Base-by-base conservation (phyloP, 2,113 vertebrate genomes). In the Oxyruncus cristatus region DNA sequence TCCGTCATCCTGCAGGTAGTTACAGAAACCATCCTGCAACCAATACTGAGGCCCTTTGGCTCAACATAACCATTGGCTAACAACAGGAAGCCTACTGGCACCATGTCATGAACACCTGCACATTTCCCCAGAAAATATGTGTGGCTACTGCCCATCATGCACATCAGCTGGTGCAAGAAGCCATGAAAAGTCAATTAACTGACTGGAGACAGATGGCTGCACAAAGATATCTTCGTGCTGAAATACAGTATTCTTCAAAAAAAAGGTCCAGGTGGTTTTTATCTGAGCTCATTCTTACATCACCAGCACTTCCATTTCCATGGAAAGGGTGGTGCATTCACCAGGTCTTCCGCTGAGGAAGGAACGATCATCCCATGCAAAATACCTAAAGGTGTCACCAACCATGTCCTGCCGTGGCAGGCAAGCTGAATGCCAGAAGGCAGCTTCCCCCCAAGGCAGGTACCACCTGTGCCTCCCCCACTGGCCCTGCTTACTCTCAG, bases 401-500 rank as follows among this genome's bases (percentile, higher is more conserved):
- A 8, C 47, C 27, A 53, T 1, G 0, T 62, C 49, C 59, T 61
- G 55, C 35, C 78, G 28, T 1, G 0, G 59, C 41, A 92, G n/a
- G 37, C n/a, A 85, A 46, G 14, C 74, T 14, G 12, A 62, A 83
- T 0, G 1, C 9, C 41, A 73, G 42, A 55, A 81, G 39, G 26
- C 7, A 82, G 21, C 6, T 66, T 6, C 4, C 35, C 20, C 26
- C 28, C 8, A 32, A 32, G 27, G 16, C 11, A 35, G 35, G 12
- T 8, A 53, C 3, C 12, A 20, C 22, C 20, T 23, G 14, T 37
- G 7, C 24, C 10, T 44, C 28, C 19, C 50, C 22, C 41, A 2
- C 2, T 3, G 32, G 21, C 41, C 1, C 0, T 32, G 91, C 99
- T 98, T 96, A 99, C 99, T 70, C 98, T 98, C 86, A 99, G 98